Evolutionary conservation across 2,888 invertebrate species (phyloP), one percentile per base, ranked within the genome.

Genomic region (Asteroscopus sphinx): DNA sequence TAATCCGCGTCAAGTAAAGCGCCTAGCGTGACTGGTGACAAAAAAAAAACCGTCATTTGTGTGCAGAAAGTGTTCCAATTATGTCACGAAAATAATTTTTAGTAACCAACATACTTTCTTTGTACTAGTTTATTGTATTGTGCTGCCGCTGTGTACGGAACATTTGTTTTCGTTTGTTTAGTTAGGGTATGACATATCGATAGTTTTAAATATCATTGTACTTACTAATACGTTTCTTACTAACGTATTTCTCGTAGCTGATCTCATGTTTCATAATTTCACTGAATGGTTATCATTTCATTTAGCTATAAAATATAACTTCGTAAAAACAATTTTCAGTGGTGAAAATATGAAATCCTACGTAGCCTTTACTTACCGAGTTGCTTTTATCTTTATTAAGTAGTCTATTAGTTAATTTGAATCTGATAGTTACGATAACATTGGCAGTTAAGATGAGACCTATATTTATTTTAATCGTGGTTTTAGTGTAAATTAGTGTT

Each of bases 351-450:
- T 59, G 40, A 47, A 70, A 72, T 77, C 57, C 64, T 53, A 71
- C 62, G 28, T 66, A 61, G 68, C 42, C 65, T 60, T 63, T 64
- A 61, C 59, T 63, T 66, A 47, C 60, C 49, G 56, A 53, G 54
- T 68, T 55, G 76, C 75, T 76, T 73, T 76, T 73, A 74, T 61
- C 59, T 76, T 74, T 62, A 78, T 74, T 79, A 73, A 69, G 62
- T 76, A 75, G 62, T 42, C 46, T 74, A 60, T 69, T 75, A 75
- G 69, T 72, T 77, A 67, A 67, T 72, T 68, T 67, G 64, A 73
- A 75, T 72, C 69, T 68, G 62, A 53, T 73, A 68, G 52, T 63
- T 61, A 56, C 40, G 49, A 48, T 72, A 62, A 60, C 46, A 57
- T 48, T 62, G 75, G 60, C 66, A 64, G 56, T 58, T 75, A 65